Evolutionary conservation across 1,140 invertebrate genomes (phyloP), one percentile per base, ranked within the genome.

Genomic region (Camponotus floridanus): DNA sequence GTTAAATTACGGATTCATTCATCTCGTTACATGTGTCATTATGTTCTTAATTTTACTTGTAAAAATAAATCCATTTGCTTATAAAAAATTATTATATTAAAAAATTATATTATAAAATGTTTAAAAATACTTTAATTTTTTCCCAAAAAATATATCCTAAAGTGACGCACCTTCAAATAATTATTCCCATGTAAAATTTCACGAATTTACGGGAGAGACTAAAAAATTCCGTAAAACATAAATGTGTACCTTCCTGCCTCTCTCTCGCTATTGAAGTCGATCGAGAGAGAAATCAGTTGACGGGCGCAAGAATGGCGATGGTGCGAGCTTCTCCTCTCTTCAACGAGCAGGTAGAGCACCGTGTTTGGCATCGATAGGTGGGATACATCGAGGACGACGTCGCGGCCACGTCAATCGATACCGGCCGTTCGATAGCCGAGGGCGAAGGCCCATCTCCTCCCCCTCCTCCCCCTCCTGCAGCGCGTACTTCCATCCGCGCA

Each of bases 401-500:
- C 76, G 65, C 80, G 67, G 87, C 85, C 89, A 90, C 91, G 93
- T 93, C 93, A 94, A 94, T 94, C 92, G 92, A 91, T 91, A 92
- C 81, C 88, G 88, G 88, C 78, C 89, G 91, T 91, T 91, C 87
- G 91, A 92, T 92, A 93, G 92, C 89, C 80, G 51, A 36, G 86
- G 83, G 85, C 91, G 86, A 71, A 55, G 48, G 71, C 87, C 89
- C 87, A 48, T 73, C 74, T 71, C 74, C 70, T 85, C 62, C 70
- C 33, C 64, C 86, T 85, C 86, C 73, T 86, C 80, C 21, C 84
- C 88, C 73, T 61, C 85, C 81, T 86, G 90, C 86, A 68, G 86
- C 87, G 86, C 86, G 92, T 92, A 93, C 93, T 93, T 94, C 93
- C 93, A 91, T 91, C 90, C 90, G 90, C 90, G 90, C 90, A 91